Conservation (phyloP, 2,113 vertebrate species). For the Psilopsiagon aymara region DNA sequence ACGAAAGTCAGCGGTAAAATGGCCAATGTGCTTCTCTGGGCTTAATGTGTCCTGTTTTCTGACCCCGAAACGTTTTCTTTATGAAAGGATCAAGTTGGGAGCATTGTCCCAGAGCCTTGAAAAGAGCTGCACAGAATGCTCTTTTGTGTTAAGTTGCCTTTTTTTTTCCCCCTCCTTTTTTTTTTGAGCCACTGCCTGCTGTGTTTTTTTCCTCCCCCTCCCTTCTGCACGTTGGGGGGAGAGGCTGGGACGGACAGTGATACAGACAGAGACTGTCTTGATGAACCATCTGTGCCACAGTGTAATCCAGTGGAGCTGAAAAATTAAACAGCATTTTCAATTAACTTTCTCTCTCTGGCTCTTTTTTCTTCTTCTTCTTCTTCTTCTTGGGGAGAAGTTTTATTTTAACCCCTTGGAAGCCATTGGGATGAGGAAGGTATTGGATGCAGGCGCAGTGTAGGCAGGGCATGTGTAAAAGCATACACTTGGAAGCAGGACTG, state of each 20-base stretch:
- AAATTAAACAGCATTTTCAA: slow-evolving; percentile 87
- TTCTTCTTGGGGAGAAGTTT: slow-evolving; percentile 64
- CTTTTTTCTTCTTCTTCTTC: slow-evolving; percentile 15
- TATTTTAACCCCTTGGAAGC: slow-evolving; percentile 81
- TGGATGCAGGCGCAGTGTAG: background rate
- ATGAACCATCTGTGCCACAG: slow-evolving; percentile 93
- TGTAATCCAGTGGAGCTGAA: slow-evolving; percentile 86
- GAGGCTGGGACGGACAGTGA: slow-evolving; percentile 79
- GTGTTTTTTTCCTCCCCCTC: slow-evolving; percentile 74
- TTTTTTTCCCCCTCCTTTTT: slow-evolving; percentile 49
- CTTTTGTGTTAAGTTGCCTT: slow-evolving; percentile 89
- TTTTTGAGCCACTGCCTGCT: slow-evolving; percentile 85
- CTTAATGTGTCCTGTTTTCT: slow-evolving; percentile 88
- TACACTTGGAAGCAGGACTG: background rate
- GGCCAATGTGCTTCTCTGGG: slow-evolving; percentile 85
- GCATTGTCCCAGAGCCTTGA: slow-evolving; percentile 86
- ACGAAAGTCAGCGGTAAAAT: slow-evolving; percentile 83
- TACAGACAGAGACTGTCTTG: slow-evolving; percentile 85
- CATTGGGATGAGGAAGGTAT: background rate
- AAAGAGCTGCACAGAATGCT: slow-evolving; percentile 91
- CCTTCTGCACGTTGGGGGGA: slow-evolving; percentile 61
- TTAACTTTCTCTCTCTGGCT: slow-evolving; percentile 82
- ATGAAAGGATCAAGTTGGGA: slow-evolving; percentile 86
- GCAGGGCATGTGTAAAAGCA: background rate
- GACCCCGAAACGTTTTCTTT: slow-evolving; percentile 88